Evolutionary conservation across 1,140 invertebrate genomes (phyloP), one percentile per base, ranked within the genome.

Genomic region (Caenorhabditis inopinata): DNA sequence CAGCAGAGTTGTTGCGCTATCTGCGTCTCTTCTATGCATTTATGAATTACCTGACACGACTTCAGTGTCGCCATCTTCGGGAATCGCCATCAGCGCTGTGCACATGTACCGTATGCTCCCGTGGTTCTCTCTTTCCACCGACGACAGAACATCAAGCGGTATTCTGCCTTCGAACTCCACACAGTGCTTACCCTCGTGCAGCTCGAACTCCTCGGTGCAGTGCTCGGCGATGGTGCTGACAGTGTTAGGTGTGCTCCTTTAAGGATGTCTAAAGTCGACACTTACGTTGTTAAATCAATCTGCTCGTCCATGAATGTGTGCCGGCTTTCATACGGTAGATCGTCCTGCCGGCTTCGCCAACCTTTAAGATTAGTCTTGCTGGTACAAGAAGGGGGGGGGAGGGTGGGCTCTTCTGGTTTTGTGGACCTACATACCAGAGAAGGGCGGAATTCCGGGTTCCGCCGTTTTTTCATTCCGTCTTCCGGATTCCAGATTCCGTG

Each of bases 91-190:
- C 16, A 81, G 12, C 5, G 80, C 80, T 25, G 80, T 81, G 25
- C 80, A 81, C 42, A 75, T 81, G 45, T 81, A 81, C 27, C 80
- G 48, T 58, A 81, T 51, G 14, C 77, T 58, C 12, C 74, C 74
- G 32, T 74, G 58, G 25, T 79, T 79, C 23, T 79, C 78, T 42
- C 78, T 21, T 42, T 51, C 29, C 2, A 78, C 53, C 0, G 76
- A 58, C 6, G 76, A 78, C 18, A 78, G 47, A 2, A 78, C 53
- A 53, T 78, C 76, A 0, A 78, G 49, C 4, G 76, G 76, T 29
- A 78, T 38, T 4, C 76, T 32, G 2, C 53, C 78, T 46, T 79
- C 51, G 53, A 79, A 79, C 21, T 74, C 58, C 6, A 79, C 51
- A 32, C 51, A 35, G 29, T 79, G 78, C 6, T 53, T 74, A 1